A percentile compares a stretch with the other conserved stretches of the same genome.
phyloP scores from a whole-genome alignment of 2,797 vertebrate genomes.

The Hafferia zeledoni region DNA sequence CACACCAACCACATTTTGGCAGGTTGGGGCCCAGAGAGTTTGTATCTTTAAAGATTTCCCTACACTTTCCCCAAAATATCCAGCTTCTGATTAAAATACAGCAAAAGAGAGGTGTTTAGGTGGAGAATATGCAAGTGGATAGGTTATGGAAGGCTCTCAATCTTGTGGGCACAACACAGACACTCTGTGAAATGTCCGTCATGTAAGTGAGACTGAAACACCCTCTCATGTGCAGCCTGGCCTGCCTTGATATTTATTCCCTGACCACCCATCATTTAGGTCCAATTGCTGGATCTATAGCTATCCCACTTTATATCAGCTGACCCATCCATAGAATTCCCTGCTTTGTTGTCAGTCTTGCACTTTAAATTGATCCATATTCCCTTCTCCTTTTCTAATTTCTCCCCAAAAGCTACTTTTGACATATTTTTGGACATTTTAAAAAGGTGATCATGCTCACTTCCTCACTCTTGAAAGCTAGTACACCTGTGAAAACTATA shows the following conservation, averaged over 20 bases:
- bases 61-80: not conserved
- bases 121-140: not conserved
- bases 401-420: not conserved
- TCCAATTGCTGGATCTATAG: not conserved
- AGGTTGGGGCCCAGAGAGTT: not conserved
- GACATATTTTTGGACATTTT: not conserved
- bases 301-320: not conserved
- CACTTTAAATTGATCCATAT: not conserved
- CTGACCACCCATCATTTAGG: not conserved
- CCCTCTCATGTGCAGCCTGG: not conserved
- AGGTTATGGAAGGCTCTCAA: not conserved
- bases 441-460: accelerated
- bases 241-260: not conserved
- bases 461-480: not conserved
- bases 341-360: not conserved
- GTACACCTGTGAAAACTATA: not conserved
- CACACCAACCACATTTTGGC: not conserved
- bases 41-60: not conserved
- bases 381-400: not conserved
- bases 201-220: not conserved
- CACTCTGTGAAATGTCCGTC: not conserved
- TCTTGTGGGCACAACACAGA: not conserved
- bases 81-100: not conserved
- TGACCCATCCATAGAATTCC: not conserved
- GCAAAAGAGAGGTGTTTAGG: not conserved